These are phyloP conservation scores for Bucorvus abyssinicus DNA, from an alignment of 2,797 vertebrate species.

Conservation along the genomic window DNA sequence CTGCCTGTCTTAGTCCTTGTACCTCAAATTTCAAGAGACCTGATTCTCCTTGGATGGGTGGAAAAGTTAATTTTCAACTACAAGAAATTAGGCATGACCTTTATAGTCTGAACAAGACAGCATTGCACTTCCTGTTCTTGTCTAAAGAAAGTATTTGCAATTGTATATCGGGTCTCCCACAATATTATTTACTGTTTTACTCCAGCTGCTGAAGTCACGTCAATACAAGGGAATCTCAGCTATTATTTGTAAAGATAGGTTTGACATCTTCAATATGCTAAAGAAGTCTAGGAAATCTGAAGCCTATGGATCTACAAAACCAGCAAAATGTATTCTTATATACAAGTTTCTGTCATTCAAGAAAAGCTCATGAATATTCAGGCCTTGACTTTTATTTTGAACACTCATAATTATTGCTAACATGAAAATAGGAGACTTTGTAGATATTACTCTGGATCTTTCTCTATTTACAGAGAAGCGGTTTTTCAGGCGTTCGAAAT, in stretches of 20 bases:
- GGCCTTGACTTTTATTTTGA: not conserved
- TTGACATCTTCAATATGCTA: not conserved
- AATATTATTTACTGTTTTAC: not conserved
- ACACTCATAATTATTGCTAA: not conserved
- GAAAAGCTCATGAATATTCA: not conserved
- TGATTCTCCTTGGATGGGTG: not conserved
- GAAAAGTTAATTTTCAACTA: not conserved
- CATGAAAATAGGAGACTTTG: not conserved
- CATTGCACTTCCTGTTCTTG: not conserved
- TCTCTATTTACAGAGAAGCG: conserved; percentile 83
- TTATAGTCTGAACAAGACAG: not conserved
- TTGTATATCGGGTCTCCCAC: not conserved
- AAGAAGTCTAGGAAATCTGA: not conserved
- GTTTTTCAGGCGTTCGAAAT: conserved; percentile 78
- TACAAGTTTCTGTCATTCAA: not conserved
- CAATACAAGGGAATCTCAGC: not conserved
- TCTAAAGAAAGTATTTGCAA: not conserved
- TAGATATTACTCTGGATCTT: not conserved
- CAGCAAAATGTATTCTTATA: not conserved
- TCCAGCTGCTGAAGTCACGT: not conserved
- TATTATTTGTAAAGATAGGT: not conserved
- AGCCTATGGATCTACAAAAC: not conserved
- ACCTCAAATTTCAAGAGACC: not conserved
- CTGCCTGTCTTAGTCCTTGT: not conserved
- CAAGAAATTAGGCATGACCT: not conserved